Evolutionary conservation across 2,113 vertebrate genomes (phyloP), one percentile per base, ranked within the genome.

Genomic region (Isichthys henryi): DNA sequence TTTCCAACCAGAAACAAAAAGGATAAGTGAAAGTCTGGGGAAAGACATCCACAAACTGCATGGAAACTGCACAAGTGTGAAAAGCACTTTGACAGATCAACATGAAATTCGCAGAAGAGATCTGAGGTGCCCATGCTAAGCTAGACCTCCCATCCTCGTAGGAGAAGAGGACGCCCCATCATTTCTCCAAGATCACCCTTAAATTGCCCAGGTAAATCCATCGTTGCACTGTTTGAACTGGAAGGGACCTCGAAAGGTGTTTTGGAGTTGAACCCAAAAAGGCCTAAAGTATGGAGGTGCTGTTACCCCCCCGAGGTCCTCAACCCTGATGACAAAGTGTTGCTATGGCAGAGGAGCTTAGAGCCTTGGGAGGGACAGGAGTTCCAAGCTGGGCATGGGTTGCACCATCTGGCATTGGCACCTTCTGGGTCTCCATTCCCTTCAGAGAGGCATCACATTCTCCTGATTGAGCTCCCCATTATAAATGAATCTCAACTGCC

Each of bases 391-490:
- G 70, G 31, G n/a, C 15, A 77, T 77, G 74, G 74, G 35, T 1
- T 31, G 62, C 62, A 70, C 62, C 62, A 31, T 80, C 74, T 39
- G 74, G 35, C 35, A 15, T 80, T 80, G 35, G 35, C 74, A 80
- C 74, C 74, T 39, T 43, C 74, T 39, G 15, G 31, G 13, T 80
- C 35, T 35, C 13, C 74, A 80, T 43, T 80, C 74, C 35, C 31
- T 77, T 77, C 70, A 77, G 70, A 77, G 70, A 77, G 31, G 90
- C 92, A 93, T 93, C 93, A 90, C 93, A 93, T 94, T 93, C 93
- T 95, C 92, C 94, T 93, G 94, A 95, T 95, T 94, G 93, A 94
- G 95, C 95, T 95, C 95, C 91, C 93, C 94, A 95, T 90, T 93
- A 96, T 92, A 91, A 93, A 91, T 92, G 90, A 91, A 87, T 94